Evolutionary conservation across 2,113 vertebrate genomes (phyloP), one percentile per base, ranked within the genome.

Genomic region (Diglossa brunneiventris): DNA sequence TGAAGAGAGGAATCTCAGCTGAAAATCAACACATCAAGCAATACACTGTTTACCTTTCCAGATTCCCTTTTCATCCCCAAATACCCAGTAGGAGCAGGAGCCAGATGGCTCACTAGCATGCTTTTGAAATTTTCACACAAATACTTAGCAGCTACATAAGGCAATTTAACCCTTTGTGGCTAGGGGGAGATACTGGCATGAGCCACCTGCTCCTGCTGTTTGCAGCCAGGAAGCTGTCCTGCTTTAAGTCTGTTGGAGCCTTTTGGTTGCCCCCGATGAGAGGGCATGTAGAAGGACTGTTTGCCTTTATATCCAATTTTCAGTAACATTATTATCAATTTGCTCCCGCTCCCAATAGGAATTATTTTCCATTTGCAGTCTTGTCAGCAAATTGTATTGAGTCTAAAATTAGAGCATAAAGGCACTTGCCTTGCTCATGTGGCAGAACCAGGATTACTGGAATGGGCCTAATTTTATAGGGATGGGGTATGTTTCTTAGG

Each of bases 21-120:
- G 80, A 93, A 94, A 95, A 92, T 87, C 80, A 94, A 87, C 83
- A 90, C 55, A 89, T 92, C 88, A 92, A 93, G 90, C 76, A 62
- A 28, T 66, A 20, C 77, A 27, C 58, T 95, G 35, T 96, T 96
- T 96, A 92, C 90, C 76, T 96, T 94, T 72, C 56, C 52, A 49
- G 76, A 82, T 89, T 93, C 66, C 33, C 35, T 89, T 92, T 90
- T 87, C 80, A 89, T 92, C 86, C 82, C 59, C 69, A 83, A 92
- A 90, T 62, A 84, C 92, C 76, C 92, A 58, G 76, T 14, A 92
- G 92, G 62, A 87, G 50, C 80, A 68, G 89, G 44, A 95, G 87
- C 83, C 96, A 97, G 93, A 95, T 96, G 94, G 88, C 79, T 44
- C 67, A 20, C 68, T 63, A 7, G 10, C 7, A 4, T 35, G 69